Conservation (phyloP, 2,113 vertebrate genomes). For the Psittacula cyanocephala region DNA sequence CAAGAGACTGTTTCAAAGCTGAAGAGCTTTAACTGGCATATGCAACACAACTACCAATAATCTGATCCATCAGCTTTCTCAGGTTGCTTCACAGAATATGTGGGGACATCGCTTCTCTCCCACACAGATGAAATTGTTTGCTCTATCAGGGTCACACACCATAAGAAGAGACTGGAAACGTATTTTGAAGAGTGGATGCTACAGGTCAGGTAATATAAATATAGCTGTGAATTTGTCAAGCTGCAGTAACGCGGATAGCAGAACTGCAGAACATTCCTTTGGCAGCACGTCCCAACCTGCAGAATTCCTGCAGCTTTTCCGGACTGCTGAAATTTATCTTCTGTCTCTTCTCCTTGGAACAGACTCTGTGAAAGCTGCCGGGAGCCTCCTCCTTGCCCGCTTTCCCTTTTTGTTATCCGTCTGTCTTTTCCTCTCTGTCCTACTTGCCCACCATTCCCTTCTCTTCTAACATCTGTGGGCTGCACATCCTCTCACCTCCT, state of each 20-base stretch:
- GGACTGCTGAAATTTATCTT: slow-evolving; percentile 32
- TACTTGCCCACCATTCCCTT: neutral
- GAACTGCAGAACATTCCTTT: slow-evolving; percentile 41
- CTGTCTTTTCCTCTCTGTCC: neutral
- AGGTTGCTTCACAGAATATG: neutral
- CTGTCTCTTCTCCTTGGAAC: slow-evolving; percentile 19
- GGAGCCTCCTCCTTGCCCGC: neutral
- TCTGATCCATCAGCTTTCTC: neutral
- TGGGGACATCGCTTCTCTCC: neutral
- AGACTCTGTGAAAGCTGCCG: fast-evolving
- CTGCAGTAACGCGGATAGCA: neutral
- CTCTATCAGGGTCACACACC: neutral
- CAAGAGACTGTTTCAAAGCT: neutral
- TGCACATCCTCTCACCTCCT: neutral
- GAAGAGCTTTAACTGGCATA: neutral
- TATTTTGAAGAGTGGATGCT: neutral
- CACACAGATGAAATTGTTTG: neutral
- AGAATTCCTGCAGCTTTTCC: slow-evolving; percentile 45
- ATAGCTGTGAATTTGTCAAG: neutral
- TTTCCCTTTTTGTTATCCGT: neutral
- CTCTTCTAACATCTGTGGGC: neutral
- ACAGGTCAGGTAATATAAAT: neutral
- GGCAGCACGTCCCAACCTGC: slow-evolving; percentile 60
- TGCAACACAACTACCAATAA: neutral
- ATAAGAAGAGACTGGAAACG: neutral